phyloP scores from a whole-genome alignment of 2,113 vertebrate genomes.

The Charina bottae region DNA sequence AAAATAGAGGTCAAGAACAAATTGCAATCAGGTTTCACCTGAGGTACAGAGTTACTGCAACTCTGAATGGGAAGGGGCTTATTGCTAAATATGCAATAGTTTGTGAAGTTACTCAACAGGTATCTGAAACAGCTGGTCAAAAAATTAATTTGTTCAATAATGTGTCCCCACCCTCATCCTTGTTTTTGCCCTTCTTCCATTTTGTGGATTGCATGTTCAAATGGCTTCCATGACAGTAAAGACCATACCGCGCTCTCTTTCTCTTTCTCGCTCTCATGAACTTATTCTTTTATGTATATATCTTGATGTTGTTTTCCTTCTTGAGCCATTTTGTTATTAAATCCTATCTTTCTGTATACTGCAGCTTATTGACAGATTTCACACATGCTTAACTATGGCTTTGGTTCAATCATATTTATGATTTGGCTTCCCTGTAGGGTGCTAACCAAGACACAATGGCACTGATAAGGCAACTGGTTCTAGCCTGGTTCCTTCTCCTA shows the following conservation, averaged over 20 bases:
- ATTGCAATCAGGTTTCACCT: not conserved
- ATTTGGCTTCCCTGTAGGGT: not conserved
- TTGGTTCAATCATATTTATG: not conserved
- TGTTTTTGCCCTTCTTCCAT: not conserved
- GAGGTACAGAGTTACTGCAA: not conserved
- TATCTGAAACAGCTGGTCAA: not conserved
- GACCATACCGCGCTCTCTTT: too few relatives aligned
- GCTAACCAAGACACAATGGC: too few relatives aligned
- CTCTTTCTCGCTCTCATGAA: too few relatives aligned
- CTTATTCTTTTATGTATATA: too few relatives aligned
- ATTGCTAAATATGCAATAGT: not conserved
- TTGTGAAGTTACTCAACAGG: not conserved
- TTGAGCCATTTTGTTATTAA: too few relatives aligned
- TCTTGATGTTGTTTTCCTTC: too few relatives aligned
- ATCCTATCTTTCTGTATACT: too few relatives aligned
- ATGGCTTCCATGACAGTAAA: not conserved
- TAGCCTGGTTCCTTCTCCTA: not conserved
- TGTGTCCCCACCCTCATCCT: not conserved
- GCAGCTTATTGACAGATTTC: too few relatives aligned
- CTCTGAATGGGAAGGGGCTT: not conserved
- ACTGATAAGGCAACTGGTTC: not conserved
- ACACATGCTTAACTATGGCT: too few relatives aligned
- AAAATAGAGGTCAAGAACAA: not conserved
- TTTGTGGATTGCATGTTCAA: not conserved
- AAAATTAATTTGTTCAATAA: not conserved